Evolutionary conservation across 1,140 invertebrate genomes (phyloP), one percentile per base, ranked within the genome.

Genomic region (Euglossa dilemma): DNA sequence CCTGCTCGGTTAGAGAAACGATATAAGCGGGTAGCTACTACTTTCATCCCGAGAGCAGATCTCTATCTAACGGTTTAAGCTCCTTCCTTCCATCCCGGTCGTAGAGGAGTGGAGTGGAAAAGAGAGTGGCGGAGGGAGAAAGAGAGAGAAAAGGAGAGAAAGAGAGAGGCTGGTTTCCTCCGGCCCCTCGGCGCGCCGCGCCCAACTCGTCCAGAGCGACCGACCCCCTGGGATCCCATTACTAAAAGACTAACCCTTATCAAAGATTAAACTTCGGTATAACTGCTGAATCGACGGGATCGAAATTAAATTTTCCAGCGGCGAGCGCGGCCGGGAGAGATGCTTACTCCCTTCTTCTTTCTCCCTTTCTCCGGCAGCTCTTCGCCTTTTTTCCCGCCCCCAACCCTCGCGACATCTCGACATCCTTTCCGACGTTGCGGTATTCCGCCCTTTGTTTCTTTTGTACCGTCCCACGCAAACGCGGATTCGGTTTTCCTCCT

Each of bases 211-310:
- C 77, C 83, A 76, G 74, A 87, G 85, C 82, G 85, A 89, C 89
- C 87, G 83, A 90, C 90, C 87, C 92, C 91, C 91, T 85, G 83
- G 88, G 92, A 94, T 93, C 92, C 94, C 93, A 94, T 94, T 94
- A 94, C 93, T 93, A 94, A 94, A 94, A 94, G 93, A 94, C 94
- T 93, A 95, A 95, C 93, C 94, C 94, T 95, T 95, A 95, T 95
- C 95, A 95, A 94, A 95, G 95, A 95, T 95, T 95, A 95, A 95
- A 95, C 94, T 95, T 95, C 81, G 89, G 93, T 94, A 94, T 94
- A 94, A 94, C 92, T 95, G 94, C 95, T 95, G 95, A 95, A 95
- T 95, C 94, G 94, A 95, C 95, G 93, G 94, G 94, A 95, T 95
- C 92, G 94, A 95, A 95, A 95, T 95, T 95, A 95, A 95, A 95